phyloP scores from a whole-genome alignment of 2,797 vertebrate species.

The Pantherophis vulpinus region DNA sequence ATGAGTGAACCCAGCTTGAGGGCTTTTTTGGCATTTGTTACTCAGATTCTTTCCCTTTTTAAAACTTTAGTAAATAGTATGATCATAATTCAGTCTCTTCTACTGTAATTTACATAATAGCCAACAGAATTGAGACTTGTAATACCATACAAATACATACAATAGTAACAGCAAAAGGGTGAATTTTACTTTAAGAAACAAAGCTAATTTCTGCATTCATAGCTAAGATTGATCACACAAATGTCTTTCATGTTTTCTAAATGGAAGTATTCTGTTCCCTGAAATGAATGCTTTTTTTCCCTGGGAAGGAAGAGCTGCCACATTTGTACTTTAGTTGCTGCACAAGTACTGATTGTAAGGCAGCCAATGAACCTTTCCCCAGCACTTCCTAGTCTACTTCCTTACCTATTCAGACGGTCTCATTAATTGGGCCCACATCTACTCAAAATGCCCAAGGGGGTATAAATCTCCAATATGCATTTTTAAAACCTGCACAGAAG shows the following conservation, averaged over 20 bases:
- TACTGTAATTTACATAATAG: not conserved
- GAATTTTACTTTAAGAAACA: slow-evolving; percentile 38
- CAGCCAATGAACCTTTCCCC: not conserved
- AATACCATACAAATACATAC: not conserved
- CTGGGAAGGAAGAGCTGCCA: slow-evolving; percentile 49
- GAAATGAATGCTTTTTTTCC: slow-evolving; percentile 33
- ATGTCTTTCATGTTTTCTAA: slow-evolving; percentile 44
- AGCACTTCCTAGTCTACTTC: slow-evolving; percentile 1
- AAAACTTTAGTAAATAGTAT: not conserved
- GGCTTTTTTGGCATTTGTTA: not conserved
- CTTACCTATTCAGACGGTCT: not conserved
- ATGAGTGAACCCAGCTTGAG: not conserved
- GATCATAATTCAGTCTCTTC: not conserved
- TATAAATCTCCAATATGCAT: not conserved
- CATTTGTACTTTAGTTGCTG: slow-evolving; percentile 45
- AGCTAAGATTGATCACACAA: not conserved
- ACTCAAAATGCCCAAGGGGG: not conserved
- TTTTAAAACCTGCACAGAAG: not conserved
- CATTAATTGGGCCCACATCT: not conserved
- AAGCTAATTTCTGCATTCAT: slow-evolving; percentile 41
- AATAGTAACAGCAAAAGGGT: slow-evolving; percentile 49
- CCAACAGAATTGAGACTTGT: not conserved
- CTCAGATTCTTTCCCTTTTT: not conserved
- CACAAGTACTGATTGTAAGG: slow-evolving; percentile 49
- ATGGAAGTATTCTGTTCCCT: slow-evolving; percentile 55